A percentile compares a stretch with the other conserved stretches of the same genome.
These are phyloP conservation scores for Lepidostoma basale DNA, from an alignment of 1,140 invertebrate genomes.

Conservation along the genomic window DNA sequence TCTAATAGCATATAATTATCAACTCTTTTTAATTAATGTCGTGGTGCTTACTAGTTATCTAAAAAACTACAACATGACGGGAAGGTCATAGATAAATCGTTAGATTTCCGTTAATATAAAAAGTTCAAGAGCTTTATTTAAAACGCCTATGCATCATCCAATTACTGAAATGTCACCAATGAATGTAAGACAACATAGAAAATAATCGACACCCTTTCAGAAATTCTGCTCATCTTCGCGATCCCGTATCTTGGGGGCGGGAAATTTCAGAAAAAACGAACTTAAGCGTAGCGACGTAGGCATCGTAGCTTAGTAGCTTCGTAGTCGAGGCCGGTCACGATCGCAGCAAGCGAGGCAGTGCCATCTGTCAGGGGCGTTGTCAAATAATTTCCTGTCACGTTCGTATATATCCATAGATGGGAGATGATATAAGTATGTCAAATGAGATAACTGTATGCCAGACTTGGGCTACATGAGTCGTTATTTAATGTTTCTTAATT, in stretches of 20 bases:
- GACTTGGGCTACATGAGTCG: background rate
- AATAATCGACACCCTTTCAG: background rate
- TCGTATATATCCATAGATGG: conserved; percentile 7
- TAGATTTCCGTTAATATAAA: background rate
- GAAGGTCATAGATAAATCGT: too few relatives aligned
- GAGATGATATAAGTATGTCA: conserved; percentile 2
- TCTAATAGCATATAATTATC: too few relatives aligned
- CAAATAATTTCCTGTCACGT: conserved; percentile 45
- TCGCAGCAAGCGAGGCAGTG: conserved; percentile 16
- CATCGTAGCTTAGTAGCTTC: too few relatives aligned
- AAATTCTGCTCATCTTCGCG: conserved; percentile 2
- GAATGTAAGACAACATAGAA: conserved; percentile 11
- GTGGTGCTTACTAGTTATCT: too few relatives aligned
- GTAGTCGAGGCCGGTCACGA: conserved; percentile 28
- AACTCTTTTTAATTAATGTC: too few relatives aligned
- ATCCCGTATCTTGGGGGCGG: too few relatives aligned
- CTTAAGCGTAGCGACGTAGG: too few relatives aligned
- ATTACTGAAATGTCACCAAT: conserved; percentile 26
- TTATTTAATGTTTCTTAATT: too few relatives aligned
- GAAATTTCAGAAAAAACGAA: too few relatives aligned
- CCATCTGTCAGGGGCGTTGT: conserved; percentile 42
- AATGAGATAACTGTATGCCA: background rate
- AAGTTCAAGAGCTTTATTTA: background rate
- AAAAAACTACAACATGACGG: too few relatives aligned
- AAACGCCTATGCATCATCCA: conserved; percentile 19